Conservation (phyloP, 2,113 vertebrate genomes). For the Cyrtonyx montezumae region DNA sequence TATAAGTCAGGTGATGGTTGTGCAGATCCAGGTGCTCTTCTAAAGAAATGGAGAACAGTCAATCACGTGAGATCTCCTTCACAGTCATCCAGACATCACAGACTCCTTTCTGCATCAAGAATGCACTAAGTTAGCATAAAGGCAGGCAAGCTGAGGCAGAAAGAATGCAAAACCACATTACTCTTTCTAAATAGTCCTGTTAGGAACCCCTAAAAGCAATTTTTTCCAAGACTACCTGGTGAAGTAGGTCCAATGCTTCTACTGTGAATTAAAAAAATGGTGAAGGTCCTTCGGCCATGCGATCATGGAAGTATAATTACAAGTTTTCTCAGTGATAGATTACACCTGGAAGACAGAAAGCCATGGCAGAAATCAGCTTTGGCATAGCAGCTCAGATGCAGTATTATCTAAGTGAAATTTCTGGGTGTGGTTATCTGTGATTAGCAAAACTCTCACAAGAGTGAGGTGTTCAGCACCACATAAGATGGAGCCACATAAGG, state of each 20-base stretch:
- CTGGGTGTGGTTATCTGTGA: not conserved
- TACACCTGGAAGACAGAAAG: not conserved
- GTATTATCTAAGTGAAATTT: not conserved
- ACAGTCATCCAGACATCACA: not conserved
- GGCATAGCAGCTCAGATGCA: not conserved
- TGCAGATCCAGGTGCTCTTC: not conserved
- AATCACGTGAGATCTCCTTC: not conserved
- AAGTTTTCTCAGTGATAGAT: not conserved
- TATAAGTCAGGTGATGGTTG: not conserved
- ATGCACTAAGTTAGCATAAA: not conserved
- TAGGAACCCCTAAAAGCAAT: not conserved
- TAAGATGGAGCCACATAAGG: not conserved
- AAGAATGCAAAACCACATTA: not conserved
- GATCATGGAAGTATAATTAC: not conserved
- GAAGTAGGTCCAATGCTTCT: not conserved
- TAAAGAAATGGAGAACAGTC: not conserved
- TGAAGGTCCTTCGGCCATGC: not conserved
- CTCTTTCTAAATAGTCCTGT: not conserved
- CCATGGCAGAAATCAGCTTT: not conserved
- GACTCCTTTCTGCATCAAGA: not conserved
- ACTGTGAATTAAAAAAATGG: not conserved
- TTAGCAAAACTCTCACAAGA: not conserved
- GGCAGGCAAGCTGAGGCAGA: not conserved
- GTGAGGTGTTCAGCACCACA: not conserved
- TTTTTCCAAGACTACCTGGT: not conserved